Conservation (phyloP, 2,888 invertebrate genomes). For the Slavum lentiscoides region DNA sequence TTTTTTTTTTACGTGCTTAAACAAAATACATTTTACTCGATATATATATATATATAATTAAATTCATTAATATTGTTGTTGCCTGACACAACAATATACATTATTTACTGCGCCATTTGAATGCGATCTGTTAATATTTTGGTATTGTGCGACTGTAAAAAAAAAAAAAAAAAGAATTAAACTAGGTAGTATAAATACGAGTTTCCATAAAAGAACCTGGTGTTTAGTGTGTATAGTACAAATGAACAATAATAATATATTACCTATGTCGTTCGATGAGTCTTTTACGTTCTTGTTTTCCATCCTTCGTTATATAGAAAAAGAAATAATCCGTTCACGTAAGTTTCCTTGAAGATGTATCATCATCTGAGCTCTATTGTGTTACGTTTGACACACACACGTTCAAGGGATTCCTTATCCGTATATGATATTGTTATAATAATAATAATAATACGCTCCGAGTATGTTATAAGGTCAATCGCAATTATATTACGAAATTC, state of each 20-base stretch:
- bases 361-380: constrained; percentile 26
- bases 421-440: constrained; percentile 20
- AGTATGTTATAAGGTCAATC: constrained; percentile 46
- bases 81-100: constrained; percentile 18
- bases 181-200: constrained; percentile 30
- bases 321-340: constrained; percentile 45
- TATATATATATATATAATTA: constrained; percentile 25
- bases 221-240: background rate
- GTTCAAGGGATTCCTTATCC: constrained; percentile 39
- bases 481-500: constrained; percentile 34
- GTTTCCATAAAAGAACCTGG: constrained; percentile 31
- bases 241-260: constrained; percentile 14
- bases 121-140: constrained; percentile 35
- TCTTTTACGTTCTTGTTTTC: constrained; percentile 49
- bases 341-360: constrained; percentile 51
- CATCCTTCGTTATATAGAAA: constrained; percentile 41
- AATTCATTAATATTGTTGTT: constrained; percentile 35
- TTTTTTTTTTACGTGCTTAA: constrained; percentile 1
- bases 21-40: constrained; percentile 17
- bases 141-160: constrained; percentile 20
- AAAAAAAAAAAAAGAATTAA: constrained; percentile 39
- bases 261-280: constrained; percentile 7
- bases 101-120: constrained; percentile 36
- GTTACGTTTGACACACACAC: constrained; percentile 51
- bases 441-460: background rate